Evolutionary conservation across 2,113 vertebrate species (phyloP).

Genomic region (Sphaerodactylus townsendi): DNA sequence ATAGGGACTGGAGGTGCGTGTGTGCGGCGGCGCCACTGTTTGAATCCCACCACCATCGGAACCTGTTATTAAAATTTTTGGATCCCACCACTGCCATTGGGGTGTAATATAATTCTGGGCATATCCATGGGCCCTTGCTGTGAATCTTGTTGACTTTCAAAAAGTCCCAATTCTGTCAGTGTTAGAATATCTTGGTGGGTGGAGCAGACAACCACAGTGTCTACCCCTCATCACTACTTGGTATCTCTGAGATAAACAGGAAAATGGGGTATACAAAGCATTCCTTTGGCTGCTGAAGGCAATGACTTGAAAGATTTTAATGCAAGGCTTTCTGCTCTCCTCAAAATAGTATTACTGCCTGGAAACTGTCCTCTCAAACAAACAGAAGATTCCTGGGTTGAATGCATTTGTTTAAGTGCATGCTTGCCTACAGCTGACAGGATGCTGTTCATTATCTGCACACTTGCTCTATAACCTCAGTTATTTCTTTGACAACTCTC

Average conservation of each 20-base stretch:
- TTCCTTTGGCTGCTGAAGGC: background rate
- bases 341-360: background rate
- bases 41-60: no score
- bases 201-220: background rate
- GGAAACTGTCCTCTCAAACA: background rate
- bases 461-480: background rate
- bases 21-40: no score
- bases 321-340: background rate
- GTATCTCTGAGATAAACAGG: background rate
- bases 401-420: constrained; percentile 23
- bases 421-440: constrained; percentile 12
- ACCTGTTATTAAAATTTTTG: no score
- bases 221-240: no score
- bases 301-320: constrained; percentile 3
- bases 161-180: background rate
- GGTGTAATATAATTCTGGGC: background rate
- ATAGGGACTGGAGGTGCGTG: no score
- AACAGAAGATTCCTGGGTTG: background rate
- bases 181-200: background rate
- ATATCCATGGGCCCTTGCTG: background rate
- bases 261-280: background rate
- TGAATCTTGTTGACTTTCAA: background rate
- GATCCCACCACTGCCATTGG: no score
- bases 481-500: constrained; percentile 36
- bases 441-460: constrained; percentile 13